Conservation (phyloP, 2,113 vertebrate genomes). For the Leucopsar rothschildi region DNA sequence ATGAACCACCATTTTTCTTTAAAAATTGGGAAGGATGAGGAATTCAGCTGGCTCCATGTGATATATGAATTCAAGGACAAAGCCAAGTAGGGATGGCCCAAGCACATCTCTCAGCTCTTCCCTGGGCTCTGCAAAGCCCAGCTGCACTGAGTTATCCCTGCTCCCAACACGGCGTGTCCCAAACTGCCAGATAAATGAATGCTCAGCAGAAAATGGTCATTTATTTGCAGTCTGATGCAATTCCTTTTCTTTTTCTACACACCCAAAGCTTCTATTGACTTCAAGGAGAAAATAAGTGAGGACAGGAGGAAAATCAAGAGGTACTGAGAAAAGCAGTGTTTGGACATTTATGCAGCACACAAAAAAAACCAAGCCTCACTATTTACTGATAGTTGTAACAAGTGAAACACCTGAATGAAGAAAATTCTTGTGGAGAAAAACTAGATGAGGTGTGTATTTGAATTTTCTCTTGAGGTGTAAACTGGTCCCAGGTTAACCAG, state of each 20-base stretch:
- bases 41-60: neutral
- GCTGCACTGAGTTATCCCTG: neutral
- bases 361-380: neutral
- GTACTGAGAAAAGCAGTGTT: neutral
- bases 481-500: neutral
- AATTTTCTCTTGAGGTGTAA: neutral
- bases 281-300: neutral
- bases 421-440: neutral
- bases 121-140: neutral
- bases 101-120: neutral
- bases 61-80: fast-evolving
- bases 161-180: fast-evolving
- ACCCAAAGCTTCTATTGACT: neutral
- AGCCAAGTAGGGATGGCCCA: neutral
- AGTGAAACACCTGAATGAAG: neutral
- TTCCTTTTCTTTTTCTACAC: neutral
- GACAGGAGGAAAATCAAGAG: neutral
- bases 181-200: neutral
- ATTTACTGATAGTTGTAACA: neutral
- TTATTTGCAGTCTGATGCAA: neutral
- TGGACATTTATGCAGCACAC: neutral
- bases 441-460: neutral
- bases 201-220: neutral
- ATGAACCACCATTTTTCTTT: fast-evolving
- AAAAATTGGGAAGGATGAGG: neutral